Base-by-base conservation (phyloP, 2,888 invertebrate genomes). In the Herminia tarsipennalis region DNA sequence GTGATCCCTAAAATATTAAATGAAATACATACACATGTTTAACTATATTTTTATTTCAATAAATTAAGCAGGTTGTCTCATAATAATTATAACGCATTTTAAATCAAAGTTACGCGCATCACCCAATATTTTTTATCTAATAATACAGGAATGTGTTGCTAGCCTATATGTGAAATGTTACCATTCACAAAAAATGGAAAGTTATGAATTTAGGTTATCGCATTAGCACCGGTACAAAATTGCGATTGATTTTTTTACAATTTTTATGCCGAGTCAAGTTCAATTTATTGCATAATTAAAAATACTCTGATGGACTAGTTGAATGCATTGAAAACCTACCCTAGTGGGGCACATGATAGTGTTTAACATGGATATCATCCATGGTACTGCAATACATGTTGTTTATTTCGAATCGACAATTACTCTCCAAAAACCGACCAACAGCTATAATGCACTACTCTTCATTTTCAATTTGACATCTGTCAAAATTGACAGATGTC, bases 1-100 rank as follows among this genome's bases (percentile, higher is more conserved):
- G n/a, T n/a, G n/a, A n/a, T n/a, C n/a, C n/a, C n/a, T n/a, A n/a
- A n/a, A n/a, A n/a, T n/a, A n/a, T n/a, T n/a, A 39, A 61, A 43
- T 43, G 60, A 61, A 60, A 45, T 44, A 22, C 45, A 30, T n/a
- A 40, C 6, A 32, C 65, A 73, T 66, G 64, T 78, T 73, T 74
- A 76, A 70, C 73, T 81, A 81, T 81, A 79, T 76, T 78, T 83
- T 84, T 84, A 83, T 78, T 85, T 84, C 76, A 83, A 86, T 86
- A 86, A 87, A 86, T 86, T 86, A 87, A 86, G 86, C 86, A 75
- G 81, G 71, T 80, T 74, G 68, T 78, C 76, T 74, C 58, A 69
- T 73, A 76, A 75, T 76, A 78, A 73, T 71, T 59, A 70, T 67
- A 69, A 72, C 72, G 70, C 68, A 66, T 60, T 69, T 62, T 64